Percentiles rank a stretch among this genome's conserved stretches.
These are phyloP conservation scores for Labia minor DNA, from an alignment of 2,888 invertebrate genomes.

Conservation along the genomic window DNA sequence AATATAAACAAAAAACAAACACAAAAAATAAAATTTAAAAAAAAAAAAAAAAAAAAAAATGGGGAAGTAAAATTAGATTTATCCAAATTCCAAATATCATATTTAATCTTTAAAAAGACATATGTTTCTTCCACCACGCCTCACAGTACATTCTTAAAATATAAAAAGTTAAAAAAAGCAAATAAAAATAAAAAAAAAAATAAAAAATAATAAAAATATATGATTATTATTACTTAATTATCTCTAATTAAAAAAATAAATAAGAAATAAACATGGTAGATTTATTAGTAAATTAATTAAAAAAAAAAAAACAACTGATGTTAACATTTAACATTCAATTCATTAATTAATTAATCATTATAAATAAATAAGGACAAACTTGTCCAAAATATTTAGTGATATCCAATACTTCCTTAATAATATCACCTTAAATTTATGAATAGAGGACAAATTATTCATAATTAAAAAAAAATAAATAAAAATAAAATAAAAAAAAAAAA, in stretches of 20 bases:
- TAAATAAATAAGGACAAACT: not conserved
- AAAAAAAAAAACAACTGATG: no score
- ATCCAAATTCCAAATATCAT: not conserved
- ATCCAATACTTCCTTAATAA: slow-evolving; percentile 13
- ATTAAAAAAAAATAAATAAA: no score
- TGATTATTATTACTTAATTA: not conserved
- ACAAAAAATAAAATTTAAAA: no score
- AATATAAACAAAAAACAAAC: no score
- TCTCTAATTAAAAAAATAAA: not conserved
- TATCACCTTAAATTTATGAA: not conserved
- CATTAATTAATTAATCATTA: not conserved
- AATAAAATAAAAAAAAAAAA: no score
- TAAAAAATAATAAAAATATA: no score
- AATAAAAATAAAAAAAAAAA: no score
- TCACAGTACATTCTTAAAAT: not conserved
- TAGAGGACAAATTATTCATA: not conserved
- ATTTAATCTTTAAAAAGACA: slow-evolving; percentile 6
- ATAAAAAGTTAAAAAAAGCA: no score
- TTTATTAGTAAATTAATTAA: slow-evolving; percentile 13
- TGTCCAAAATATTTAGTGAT: not conserved
- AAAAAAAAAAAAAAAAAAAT: no score
- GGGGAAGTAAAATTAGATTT: not conserved
- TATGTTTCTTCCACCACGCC: not conserved
- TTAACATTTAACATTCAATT: not conserved
- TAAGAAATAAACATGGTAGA: not conserved